Conservation (phyloP, 2,888 invertebrate species). For the Hymenopus coronatus region DNA sequence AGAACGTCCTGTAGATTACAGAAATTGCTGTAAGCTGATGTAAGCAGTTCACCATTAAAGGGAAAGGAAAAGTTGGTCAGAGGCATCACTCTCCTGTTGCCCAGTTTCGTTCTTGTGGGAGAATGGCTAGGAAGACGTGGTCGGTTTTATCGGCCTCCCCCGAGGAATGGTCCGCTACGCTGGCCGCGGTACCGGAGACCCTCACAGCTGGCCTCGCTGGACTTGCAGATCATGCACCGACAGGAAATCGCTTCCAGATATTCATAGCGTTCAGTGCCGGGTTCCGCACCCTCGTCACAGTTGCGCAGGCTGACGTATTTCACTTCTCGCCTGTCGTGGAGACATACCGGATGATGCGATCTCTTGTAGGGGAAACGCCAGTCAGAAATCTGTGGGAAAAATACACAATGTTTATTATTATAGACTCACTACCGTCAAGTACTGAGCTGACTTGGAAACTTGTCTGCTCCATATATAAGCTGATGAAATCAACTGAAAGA, state of each 20-base stretch:
- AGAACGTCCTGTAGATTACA: background rate
- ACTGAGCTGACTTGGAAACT: background rate
- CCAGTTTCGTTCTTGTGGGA: background rate
- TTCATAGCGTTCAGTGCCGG: conserved; percentile 68
- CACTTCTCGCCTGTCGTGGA: conserved; percentile 67
- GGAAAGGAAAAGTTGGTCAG: background rate
- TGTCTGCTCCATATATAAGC: background rate
- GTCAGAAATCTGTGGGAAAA: conserved; percentile 66
- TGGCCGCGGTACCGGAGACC: conserved; percentile 55
- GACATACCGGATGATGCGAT: conserved; percentile 82
- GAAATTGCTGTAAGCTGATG: background rate
- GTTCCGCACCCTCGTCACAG: conserved; percentile 71
- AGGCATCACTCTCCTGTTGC: background rate
- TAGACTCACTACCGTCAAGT: background rate
- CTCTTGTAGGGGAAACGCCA: conserved; percentile 87
- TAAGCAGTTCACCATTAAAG: background rate
- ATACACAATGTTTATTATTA: background rate
- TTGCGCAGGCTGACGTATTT: conserved; percentile 64
- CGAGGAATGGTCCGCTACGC: conserved; percentile 39
- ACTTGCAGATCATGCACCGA: conserved; percentile 67
- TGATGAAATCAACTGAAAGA: no score
- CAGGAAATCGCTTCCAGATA: conserved; percentile 78
- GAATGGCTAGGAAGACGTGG: background rate
- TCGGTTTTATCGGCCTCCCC: conserved; percentile 9
- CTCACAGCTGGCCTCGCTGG: conserved; percentile 69